Percentiles rank a stretch among this genome's conserved stretches.
Conservation (phyloP, 2,797 vertebrate genomes). For the Melopsittacus undulatus region DNA sequence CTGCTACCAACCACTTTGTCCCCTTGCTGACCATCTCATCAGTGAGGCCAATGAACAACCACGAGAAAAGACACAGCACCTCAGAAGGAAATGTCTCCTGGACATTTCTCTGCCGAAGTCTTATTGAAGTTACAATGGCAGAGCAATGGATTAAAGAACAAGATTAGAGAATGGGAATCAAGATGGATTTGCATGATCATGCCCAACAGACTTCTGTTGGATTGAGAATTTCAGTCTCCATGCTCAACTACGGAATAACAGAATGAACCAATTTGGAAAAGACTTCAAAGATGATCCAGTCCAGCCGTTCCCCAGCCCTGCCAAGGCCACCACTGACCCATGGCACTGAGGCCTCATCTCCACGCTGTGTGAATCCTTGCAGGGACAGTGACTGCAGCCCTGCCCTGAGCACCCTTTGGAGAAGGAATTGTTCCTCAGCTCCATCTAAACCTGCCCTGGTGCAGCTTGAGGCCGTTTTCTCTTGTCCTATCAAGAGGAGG, state of each 20-base stretch:
- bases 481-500: background rate
- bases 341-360: background rate
- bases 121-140: background rate
- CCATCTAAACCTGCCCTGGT: background rate
- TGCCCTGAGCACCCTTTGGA: background rate
- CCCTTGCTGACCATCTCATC: background rate
- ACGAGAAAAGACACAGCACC: background rate
- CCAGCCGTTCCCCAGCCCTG: background rate
- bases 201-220: background rate
- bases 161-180: background rate
- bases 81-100: background rate
- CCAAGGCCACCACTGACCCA: background rate
- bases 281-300: background rate
- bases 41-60: background rate
- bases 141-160: background rate
- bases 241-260: background rate
- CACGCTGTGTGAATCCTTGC: background rate
- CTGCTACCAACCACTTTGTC: background rate
- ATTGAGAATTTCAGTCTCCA: background rate
- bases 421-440: background rate
- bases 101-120: background rate
- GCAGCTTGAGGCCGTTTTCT: background rate
- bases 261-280: background rate
- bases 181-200: background rate
- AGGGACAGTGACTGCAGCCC: background rate